These are phyloP conservation scores for Macrochelys suwanniensis DNA, from an alignment of 2,797 vertebrate species.

Conservation along the genomic window DNA sequence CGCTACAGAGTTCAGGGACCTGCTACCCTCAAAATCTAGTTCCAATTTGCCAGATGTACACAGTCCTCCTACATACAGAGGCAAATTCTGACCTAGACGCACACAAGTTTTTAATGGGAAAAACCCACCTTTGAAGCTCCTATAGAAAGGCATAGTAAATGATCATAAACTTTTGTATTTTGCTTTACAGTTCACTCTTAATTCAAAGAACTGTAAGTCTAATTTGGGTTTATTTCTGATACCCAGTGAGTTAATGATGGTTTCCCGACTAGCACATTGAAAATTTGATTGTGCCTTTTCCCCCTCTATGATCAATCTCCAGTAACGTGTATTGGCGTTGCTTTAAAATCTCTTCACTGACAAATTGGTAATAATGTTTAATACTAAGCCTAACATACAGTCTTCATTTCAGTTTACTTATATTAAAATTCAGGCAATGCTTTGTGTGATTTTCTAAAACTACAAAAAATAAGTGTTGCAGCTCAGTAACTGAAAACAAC, in stretches of 20 bases:
- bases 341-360: not conserved
- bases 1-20: not conserved
- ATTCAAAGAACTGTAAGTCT: conserved; percentile 45
- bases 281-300: too few species aligned
- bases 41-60: conserved; percentile 33
- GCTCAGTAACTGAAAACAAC: not conserved
- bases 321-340: not conserved
- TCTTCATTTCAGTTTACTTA: not conserved
- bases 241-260: not conserved
- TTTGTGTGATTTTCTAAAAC: not conserved
- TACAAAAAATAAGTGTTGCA: not conserved
- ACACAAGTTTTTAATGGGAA: conserved; percentile 7
- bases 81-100: not conserved
- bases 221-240: conserved; percentile 54
- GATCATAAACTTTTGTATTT: conserved; percentile 15
- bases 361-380: not conserved
- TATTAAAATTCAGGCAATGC: not conserved
- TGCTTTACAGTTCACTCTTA: conserved; percentile 48
- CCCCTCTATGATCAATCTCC: not conserved
- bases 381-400: not conserved
- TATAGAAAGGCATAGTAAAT: not conserved
- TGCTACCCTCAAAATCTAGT: not conserved
- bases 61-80: not conserved
- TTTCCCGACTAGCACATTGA: not conserved
- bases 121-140: not conserved